Evolutionary conservation across 2,888 invertebrate genomes (phyloP).

Genomic region (Nipponacmea schrenckii): DNA sequence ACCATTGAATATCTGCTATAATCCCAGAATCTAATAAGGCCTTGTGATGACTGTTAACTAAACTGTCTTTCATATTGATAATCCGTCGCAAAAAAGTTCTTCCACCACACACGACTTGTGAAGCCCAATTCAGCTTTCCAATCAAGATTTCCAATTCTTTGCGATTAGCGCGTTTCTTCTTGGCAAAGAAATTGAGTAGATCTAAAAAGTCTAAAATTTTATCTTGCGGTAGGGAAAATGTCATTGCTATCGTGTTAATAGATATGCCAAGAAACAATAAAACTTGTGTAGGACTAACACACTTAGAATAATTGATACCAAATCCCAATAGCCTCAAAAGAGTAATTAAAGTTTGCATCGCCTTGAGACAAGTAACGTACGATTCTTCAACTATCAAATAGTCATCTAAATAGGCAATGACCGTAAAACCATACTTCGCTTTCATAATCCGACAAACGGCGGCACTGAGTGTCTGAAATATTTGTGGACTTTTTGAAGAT

Average conservation of each 20-base stretch:
- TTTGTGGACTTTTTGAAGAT: too few species aligned
- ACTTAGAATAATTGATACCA: background rate
- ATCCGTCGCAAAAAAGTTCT: background rate
- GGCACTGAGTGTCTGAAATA: too few species aligned
- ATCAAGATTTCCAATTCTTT: background rate
- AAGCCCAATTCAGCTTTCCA: background rate
- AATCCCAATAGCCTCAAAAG: background rate
- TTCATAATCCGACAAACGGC: too few species aligned
- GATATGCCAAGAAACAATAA: background rate
- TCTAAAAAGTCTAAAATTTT: background rate
- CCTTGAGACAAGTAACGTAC: too few species aligned
- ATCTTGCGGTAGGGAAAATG: background rate
- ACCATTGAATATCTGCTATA: too few species aligned
- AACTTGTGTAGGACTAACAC: background rate
- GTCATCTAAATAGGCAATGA: too few species aligned
- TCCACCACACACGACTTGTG: background rate
- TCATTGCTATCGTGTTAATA: background rate
- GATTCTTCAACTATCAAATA: too few species aligned
- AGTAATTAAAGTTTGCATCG: background rate
- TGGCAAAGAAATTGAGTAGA: background rate
- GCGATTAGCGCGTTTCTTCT: background rate
- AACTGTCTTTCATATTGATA: background rate
- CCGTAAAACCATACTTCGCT: too few species aligned
- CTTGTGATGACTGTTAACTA: background rate
- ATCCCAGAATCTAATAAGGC: too few species aligned